Evolutionary conservation across 2,797 vertebrate species (phyloP), one percentile per base, ranked within the genome.

Genomic region (Esox masquinongy): DNA sequence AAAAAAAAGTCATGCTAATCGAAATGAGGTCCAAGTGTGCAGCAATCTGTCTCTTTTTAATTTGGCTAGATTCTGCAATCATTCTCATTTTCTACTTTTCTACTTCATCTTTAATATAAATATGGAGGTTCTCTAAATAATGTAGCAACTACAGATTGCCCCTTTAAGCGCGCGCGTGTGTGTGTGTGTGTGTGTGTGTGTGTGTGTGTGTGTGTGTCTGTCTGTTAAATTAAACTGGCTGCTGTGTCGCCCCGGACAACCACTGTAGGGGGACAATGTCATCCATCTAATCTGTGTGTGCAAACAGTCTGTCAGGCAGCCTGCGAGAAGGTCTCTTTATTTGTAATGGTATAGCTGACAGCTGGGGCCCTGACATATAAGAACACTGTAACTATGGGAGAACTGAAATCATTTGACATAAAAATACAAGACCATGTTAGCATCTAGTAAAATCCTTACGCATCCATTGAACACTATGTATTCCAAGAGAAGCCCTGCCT

Each of bases 281-380:
- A 59, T 12, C n/a, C 9, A 61, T 61, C 56, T 61, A 26, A 61
- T 61, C 56, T 61, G 56, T 12, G n/a, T 61, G 56, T 61, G 56
- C 22, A 61, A 61, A 61, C 56, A 34, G 49, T 50, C 67, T 43
- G 59, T 53, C 22, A 61, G 24, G 19, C 56, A 34, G 53, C 56
- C 67, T 43, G 64, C 53, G 49, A 72, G 76, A 72, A 59, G 47
- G 8, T 8, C 79, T 83, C 1, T 24, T 81, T 86, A 84, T 85
- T 56, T 56, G 51, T 47, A 70, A 76, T 11, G 11, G 53, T 26
- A 47, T 67, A 64, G 73, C 84, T 80, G 76, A 53, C 82, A 61
- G 56, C 56, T 80, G 68, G 76, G 76, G 72, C 70, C 50, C 36
- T 82, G 78, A 82, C 82, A 74, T 82, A 80, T 77, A 78, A 70